Base-by-base conservation (phyloP, 2,797 vertebrate species). In the Hafferia zeledoni region DNA sequence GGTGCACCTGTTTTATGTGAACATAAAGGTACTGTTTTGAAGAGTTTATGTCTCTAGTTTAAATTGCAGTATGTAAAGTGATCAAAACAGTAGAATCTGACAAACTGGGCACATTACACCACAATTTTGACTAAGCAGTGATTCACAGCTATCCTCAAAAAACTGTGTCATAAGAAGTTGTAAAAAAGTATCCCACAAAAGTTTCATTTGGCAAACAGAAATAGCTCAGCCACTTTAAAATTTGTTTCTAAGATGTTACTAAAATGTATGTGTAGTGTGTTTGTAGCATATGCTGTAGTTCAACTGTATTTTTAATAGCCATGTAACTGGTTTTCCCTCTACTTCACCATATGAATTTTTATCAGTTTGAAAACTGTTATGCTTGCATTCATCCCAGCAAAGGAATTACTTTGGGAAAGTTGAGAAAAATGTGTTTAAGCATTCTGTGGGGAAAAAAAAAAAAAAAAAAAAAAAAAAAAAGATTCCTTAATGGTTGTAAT, bases 251-350 rank as follows among this genome's bases (percentile, higher is more conserved):
- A 81, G 80, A 91, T 94, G 71, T 93, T 81, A 81, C 91, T 96
- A 46, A 90, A 94, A 79, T 69, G 44, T 88, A 65, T 92, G 85
- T 87, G 70, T 87, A 47, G 37, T 92, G 82, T 77, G 64, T 90
- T 92, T 82, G 86, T 79, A 94, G 86, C 92, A 91, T 96, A 89
- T 94, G 95, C 69, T 94, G 76, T 91, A 88, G 83, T 94, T 96
- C 83, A 83, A 33, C 82, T 87, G 55, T 94, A 86, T 90, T 95
- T 95, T 94, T 95, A 94, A 94, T 94, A 94, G 89, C 88, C 83
- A 67, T 18, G 2, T 92, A 91, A 72, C 87, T 91, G 75, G 61
- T 91, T 95, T 94, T 81, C 67, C 86, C 69, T 81, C 12, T 79
- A 47, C 74, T 96, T 91, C 61, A 61, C 87, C 94, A 96, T 91